These are phyloP conservation scores for Drosophila meridiana DNA, from an alignment of 2,888 invertebrate genomes.

Conservation along the genomic window DNA sequence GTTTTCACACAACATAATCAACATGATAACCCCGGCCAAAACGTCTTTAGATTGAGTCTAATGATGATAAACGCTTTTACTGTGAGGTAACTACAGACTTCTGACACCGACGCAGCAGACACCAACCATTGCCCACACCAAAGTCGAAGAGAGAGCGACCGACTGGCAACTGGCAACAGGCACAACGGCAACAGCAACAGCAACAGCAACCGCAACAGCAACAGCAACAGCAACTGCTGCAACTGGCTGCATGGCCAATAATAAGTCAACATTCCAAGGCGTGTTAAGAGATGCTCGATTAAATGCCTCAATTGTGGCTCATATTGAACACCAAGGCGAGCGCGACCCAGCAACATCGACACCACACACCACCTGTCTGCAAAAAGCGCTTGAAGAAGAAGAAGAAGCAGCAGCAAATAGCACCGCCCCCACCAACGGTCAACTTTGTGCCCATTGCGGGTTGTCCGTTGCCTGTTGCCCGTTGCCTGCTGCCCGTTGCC, in stretches of 20 bases:
- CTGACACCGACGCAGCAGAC: slow-evolving; percentile 74
- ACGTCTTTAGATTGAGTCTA: slow-evolving; percentile 85
- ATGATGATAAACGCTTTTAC: slow-evolving; percentile 85
- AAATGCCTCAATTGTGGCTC: slow-evolving; percentile 84
- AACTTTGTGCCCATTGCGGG: slow-evolving; percentile 56
- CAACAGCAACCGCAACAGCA: slow-evolving; percentile 10
- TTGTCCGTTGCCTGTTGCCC: slow-evolving; percentile 29
- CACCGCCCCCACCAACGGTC: slow-evolving; percentile 80
- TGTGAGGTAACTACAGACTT: slow-evolving; percentile 80
- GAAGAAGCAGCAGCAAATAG: slow-evolving; percentile 67
- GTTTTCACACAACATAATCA: slow-evolving; percentile 85
- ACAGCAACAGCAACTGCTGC: slow-evolving; percentile 36
- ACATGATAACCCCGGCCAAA: slow-evolving; percentile 84
- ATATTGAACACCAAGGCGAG: slow-evolving; percentile 75
- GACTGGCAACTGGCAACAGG: slow-evolving; percentile 42
- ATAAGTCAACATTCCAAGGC: slow-evolving; percentile 84
- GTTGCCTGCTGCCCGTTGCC: slow-evolving; percentile 27
- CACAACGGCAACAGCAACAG: slow-evolving; percentile 21
- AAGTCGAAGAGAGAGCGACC: slow-evolving; percentile 46
- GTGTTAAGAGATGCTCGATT: slow-evolving; percentile 85
- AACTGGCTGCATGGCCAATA: slow-evolving; percentile 73
- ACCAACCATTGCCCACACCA: slow-evolving; percentile 38
- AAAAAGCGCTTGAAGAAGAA: slow-evolving; percentile 45
- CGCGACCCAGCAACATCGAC: slow-evolving; percentile 74
- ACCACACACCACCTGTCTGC: slow-evolving; percentile 80